Evolutionary conservation across 2,797 vertebrate species (phyloP), one percentile per base, ranked within the genome.

Genomic region (Coranthus polyacanthus): DNA sequence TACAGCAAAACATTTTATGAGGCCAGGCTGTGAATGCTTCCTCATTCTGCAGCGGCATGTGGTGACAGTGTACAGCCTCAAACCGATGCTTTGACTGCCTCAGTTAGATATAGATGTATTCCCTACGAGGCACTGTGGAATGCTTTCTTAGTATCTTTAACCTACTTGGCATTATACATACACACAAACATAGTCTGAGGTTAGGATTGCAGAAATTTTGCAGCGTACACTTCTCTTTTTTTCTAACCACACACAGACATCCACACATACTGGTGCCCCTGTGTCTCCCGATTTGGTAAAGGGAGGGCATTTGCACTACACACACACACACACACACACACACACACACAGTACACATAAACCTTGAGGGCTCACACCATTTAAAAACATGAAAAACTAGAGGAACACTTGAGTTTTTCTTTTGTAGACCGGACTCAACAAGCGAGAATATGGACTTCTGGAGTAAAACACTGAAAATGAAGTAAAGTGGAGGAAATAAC

Each of bases 241-340:
- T 12, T 4, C 10, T 39, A 66, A 52, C 24, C 34, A 36, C 58
- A 68, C 65, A 34, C 29, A 29, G 50, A 52, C 64, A 34, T 34
- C 39, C 41, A 76, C 36, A 62, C 52, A 75, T 59, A 71, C 50
- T 75, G 69, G 69, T 59, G 70, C 54, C 73, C 53, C 55, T 70
- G 16, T 63, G 70, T 76, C 61, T 81, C 52, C 49, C 53, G 38
- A 53, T 45, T 63, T 65, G 54, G 61, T 18, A 15, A 57, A 45
- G 51, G 47, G 20, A 61, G 62, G 56, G 29, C 42, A 34, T 32
- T 20, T 43, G 43, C n/a, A 46, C 5, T 17, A 64, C 44, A 42
- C 46, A 56, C 18, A 29, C 29, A 18, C 44, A 42, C 46, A n/a
- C n/a, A n/a, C n/a, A n/a, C n/a, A n/a, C n/a, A n/a, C n/a, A n/a